Evolutionary conservation across 2,113 vertebrate genomes (phyloP), one percentile per base, ranked within the genome.

Genomic region (Silurus asotus): DNA sequence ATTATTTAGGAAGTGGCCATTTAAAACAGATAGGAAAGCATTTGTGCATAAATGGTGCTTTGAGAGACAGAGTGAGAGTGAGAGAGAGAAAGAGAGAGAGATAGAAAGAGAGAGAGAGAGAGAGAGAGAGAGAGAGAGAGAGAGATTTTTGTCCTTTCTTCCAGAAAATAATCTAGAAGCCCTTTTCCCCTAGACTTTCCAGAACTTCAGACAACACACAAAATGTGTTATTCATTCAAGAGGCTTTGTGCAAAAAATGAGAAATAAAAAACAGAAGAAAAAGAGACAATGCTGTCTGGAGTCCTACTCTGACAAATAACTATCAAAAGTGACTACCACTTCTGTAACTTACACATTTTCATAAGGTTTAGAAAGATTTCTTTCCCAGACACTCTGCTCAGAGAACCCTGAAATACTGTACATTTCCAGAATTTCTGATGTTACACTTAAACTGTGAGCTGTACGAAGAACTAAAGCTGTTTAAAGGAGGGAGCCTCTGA

Each of bases 391-490:
- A 37, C 37, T 37, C 49, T 53, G 2, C 74, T 77, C 7, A 37
- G 37, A 17, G 25, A 58, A 37, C 76, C 53, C 51, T 78, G n/a
- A 56, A n/a, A 78, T 37, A 28, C 25, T 78, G 9, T 45, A 80
- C 61, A 48, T 10, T 3, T 80, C 4, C 8, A 45, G 59, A 8
- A 80, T 23, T 80, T 80, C 5, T 23, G 56, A 9, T 48, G 56
- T 8, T 59, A 17, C 6, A 8, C 55, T 79, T 19, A 10, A 59
- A 20, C 55, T 8, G 8, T 11, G 28, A 80, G 56, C 28, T 6
- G 45, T 81, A 19, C 20, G 69, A 81, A 77, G 37, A 76, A 85
- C 88, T 91, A 89, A 90, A 92, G 89, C 58, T 76, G 82, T 83
- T 84, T 81, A 37, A 87, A 72, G 11, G 14, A 58, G 86, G 86